These are phyloP conservation scores for Portevinia maculata DNA, from an alignment of 2,888 invertebrate genomes.

Conservation along the genomic window DNA sequence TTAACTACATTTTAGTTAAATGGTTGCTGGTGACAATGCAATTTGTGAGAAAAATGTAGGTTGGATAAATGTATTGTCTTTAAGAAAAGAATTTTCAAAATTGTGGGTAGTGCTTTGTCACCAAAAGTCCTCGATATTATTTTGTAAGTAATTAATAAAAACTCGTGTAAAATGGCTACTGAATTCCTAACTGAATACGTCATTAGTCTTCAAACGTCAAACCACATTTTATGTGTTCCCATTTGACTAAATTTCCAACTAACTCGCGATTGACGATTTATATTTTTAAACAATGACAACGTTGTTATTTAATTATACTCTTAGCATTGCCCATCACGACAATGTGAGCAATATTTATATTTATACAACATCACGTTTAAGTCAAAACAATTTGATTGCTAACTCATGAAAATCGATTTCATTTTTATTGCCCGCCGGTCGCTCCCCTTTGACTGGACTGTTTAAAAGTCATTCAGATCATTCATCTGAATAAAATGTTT, in stretches of 20 bases:
- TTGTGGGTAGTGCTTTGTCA: too few relatives aligned
- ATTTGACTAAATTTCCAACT: background rate
- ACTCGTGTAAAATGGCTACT: too few relatives aligned
- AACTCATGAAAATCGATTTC: constrained; percentile 32
- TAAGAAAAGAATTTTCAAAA: too few relatives aligned
- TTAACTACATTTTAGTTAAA: too few relatives aligned
- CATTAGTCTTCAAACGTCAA: too few relatives aligned
- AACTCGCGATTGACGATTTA: too few relatives aligned
- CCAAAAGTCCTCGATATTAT: too few relatives aligned
- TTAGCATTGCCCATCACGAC: constrained; percentile 19
- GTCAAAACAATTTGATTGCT: constrained; percentile 31
- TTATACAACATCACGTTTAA: constrained; percentile 35
- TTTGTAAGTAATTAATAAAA: background rate
- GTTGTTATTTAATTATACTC: constrained; percentile 10
- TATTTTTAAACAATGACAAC: background rate
- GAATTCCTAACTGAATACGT: too few relatives aligned
- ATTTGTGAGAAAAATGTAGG: too few relatives aligned
- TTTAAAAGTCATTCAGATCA: background rate
- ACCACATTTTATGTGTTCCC: background rate
- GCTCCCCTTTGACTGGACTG: background rate
- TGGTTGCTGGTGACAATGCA: too few relatives aligned
- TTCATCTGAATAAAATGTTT: constrained; percentile 2
- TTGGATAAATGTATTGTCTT: too few relatives aligned
- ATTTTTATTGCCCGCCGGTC: background rate
- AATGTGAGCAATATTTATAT: constrained; percentile 28